phyloP scores from a whole-genome alignment of 2,797 vertebrate genomes.

The Arremon brunneinucha region DNA sequence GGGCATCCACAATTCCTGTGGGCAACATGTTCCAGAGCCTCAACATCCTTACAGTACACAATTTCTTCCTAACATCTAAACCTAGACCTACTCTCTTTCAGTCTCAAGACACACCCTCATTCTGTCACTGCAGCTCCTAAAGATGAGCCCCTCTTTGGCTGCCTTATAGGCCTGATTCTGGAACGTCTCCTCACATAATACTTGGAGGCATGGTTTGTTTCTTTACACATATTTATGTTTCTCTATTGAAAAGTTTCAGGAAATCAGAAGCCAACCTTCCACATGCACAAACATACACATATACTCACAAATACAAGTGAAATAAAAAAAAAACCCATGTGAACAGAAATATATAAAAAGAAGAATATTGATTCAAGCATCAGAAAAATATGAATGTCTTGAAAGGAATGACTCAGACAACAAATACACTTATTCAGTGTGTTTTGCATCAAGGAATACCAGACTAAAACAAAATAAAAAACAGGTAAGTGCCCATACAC shows the following conservation, averaged over 20 bases:
- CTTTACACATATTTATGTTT: not conserved
- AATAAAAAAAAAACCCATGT: not conserved
- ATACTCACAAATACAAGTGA: not conserved
- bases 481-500: accelerated
- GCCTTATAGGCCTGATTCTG: not conserved
- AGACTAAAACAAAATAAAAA: not conserved
- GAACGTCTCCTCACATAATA: not conserved
- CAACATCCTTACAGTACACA: not conserved
- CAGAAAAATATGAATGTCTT: not conserved
- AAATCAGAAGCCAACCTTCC: not conserved
- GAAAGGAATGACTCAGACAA: not conserved
- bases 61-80: not conserved
- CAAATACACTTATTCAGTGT: not conserved
- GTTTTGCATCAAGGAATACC: not conserved
- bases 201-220: accelerated
- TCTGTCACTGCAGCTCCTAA: not conserved
- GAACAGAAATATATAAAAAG: not conserved
- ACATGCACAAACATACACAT: accelerated
- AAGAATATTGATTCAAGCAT: not conserved
- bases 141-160: not conserved
- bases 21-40: not conserved
- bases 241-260: not conserved
- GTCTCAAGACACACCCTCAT: too few relatives aligned
- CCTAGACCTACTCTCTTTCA: not conserved
- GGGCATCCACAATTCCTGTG: not conserved